phyloP scores from a whole-genome alignment of 1,140 invertebrate genomes.

The Drosophila setifemur region DNA sequence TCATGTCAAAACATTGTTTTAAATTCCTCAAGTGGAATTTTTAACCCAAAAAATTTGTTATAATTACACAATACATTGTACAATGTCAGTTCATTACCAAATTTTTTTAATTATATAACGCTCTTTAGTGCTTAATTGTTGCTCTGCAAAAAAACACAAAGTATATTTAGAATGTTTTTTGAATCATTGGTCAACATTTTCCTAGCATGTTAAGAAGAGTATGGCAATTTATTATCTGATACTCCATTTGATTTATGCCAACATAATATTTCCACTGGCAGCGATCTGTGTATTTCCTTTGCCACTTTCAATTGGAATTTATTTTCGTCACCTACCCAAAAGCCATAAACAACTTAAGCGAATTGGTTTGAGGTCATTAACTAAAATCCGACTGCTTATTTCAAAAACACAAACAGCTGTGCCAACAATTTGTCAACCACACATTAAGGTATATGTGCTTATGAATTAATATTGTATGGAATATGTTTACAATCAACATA shows the following conservation, averaged over 20 bases:
- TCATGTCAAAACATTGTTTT: slow-evolving; percentile 38
- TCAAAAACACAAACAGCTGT: slow-evolving; percentile 72
- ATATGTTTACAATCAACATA: slow-evolving; percentile 24
- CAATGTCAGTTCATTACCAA: too few relatives aligned
- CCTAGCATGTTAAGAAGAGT: slow-evolving; percentile 21
- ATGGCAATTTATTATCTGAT: slow-evolving; percentile 38
- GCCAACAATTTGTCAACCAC: slow-evolving; percentile 73
- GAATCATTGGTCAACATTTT: not conserved
- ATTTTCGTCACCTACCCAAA: slow-evolving; percentile 46
- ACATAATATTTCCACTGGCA: slow-evolving; percentile 21
- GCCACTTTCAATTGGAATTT: slow-evolving; percentile 47
- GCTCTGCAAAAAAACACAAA: not conserved
- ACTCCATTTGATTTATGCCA: slow-evolving; percentile 34
- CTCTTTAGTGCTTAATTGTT: not conserved
- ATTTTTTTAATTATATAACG: not conserved
- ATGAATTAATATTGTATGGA: slow-evolving; percentile 12
- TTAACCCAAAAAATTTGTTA: not conserved
- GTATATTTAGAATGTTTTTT: not conserved
- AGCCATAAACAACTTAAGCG: slow-evolving; percentile 76
- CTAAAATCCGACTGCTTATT: slow-evolving; percentile 71
- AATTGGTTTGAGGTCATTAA: slow-evolving; percentile 76
- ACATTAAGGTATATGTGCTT: slow-evolving; percentile 1
- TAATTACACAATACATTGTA: too few relatives aligned
- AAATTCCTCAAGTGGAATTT: slow-evolving; percentile 17
- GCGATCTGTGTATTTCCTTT: slow-evolving; percentile 11